These are phyloP conservation scores for Atrichornis clamosus DNA, from an alignment of 2,113 vertebrate species.

Conservation along the genomic window DNA sequence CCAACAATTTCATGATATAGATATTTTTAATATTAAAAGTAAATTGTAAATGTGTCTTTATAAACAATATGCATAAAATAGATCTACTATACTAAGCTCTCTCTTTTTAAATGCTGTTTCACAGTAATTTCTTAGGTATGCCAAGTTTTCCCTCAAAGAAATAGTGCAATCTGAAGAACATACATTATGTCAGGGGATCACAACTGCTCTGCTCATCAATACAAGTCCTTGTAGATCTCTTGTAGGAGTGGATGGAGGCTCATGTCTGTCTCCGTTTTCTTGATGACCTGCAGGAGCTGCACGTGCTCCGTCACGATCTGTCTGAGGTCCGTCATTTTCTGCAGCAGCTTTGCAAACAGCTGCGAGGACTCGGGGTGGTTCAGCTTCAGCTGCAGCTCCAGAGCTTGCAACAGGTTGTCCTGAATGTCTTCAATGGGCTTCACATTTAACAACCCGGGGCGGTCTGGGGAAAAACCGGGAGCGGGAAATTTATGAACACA, in stretches of 20 bases:
- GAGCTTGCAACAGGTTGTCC: conserved; percentile 91
- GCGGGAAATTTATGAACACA: background rate
- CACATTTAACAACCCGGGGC: conserved; percentile 93
- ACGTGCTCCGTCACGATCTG: conserved; percentile 97
- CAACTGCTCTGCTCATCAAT: conserved; percentile 71
- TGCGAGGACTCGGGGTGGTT: conserved; percentile 94
- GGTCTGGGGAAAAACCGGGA: conserved; percentile 71
- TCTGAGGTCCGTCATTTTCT: conserved; percentile 99
- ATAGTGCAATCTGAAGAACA: conserved; percentile 79
- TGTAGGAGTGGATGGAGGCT: conserved; percentile 94
- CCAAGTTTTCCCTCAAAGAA: conserved; percentile 73
- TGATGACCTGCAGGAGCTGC: conserved; percentile 90
- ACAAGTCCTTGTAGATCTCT: conserved; percentile 98
- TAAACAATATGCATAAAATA: conserved; percentile 87
- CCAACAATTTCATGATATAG: conserved; percentile 68
- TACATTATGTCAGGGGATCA: conserved; percentile 30
- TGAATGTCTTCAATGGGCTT: conserved; percentile 97
- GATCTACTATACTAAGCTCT: conserved; percentile 78
- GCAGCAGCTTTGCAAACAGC: conserved; percentile 95
- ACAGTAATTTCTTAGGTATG: conserved; percentile 78
- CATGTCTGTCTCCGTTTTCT: conserved; percentile 94
- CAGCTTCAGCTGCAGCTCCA: conserved; percentile 94
- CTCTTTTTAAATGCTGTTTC: conserved; percentile 77
- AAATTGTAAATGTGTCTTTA: conserved; percentile 84
- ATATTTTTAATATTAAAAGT: conserved; percentile 86